phyloP scores from a whole-genome alignment of 2,888 invertebrate species.

The Therioaphis trifolii region DNA sequence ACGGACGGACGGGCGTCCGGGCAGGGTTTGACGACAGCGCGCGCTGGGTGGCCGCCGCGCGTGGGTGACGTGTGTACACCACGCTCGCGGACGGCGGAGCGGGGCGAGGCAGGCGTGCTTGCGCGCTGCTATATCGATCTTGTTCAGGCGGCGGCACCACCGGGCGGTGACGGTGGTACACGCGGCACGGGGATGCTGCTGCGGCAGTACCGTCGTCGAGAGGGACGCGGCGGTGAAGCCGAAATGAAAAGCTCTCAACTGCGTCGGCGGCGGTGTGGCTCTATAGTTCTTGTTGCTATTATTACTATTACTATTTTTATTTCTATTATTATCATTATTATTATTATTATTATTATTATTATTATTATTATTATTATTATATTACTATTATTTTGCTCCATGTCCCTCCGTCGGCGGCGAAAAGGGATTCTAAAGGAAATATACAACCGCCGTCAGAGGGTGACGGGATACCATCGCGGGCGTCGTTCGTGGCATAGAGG shows the following conservation, averaged over 20 bases:
- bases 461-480: not conserved
- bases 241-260: conserved; percentile 46
- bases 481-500: not conserved
- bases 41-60: conserved; percentile 36
- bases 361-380: conserved; percentile 13
- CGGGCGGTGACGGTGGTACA: conserved; percentile 4
- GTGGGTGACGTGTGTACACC: conserved; percentile 28
- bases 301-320: conserved; percentile 8
- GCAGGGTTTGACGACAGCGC: conserved; percentile 49
- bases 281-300: conserved; percentile 12
- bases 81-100: not conserved
- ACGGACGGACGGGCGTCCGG: conserved; percentile 21
- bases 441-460: not conserved
- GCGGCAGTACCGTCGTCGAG: conserved; percentile 33
- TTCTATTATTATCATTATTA: conserved; percentile 7
- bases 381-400: conserved; percentile 6
- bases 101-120: not conserved
- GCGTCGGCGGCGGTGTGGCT: not conserved
- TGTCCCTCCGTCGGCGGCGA: not conserved
- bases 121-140: conserved; percentile 59
- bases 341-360: conserved; percentile 12
- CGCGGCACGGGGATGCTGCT: conserved; percentile 27
- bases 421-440: conserved; percentile 22
- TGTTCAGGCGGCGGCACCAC: conserved; percentile 47
- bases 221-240: conserved; percentile 19